Conservation (phyloP, 92 coral and sea anemone species). For the Desmophyllum pertusum region DNA sequence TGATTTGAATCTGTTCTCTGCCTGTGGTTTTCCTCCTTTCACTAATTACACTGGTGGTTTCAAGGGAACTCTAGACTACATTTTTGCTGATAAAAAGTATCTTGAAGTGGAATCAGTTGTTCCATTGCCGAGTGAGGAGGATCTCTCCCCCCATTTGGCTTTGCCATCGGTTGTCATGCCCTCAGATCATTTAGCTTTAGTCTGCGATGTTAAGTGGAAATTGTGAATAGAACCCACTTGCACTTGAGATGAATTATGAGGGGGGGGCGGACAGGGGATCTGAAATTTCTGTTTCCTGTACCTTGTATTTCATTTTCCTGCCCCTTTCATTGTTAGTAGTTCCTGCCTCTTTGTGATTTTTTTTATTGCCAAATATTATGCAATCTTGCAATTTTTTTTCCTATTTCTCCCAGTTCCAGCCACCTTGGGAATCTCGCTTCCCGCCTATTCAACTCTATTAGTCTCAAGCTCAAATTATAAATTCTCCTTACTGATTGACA, state of each 20-base stretch:
- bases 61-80: conserved; percentile 85
- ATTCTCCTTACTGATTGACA: no score
- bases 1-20: conserved; percentile 64
- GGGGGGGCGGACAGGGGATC: no score
- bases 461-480: no score
- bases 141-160: conserved; percentile 73
- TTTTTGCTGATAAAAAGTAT: conserved; percentile 72
- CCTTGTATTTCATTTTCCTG: no score
- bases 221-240: neutral
- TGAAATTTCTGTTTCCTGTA: no score
- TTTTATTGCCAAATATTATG: no score
- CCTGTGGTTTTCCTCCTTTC: conserved; percentile 83
- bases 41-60: conserved; percentile 88
- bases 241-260: neutral
- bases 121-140: conserved; percentile 88
- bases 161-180: conserved; percentile 96
- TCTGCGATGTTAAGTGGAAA: conserved; percentile 93
- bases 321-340: no score
- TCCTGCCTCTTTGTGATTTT: no score
- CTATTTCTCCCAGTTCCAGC: no score
- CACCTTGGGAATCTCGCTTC: no score
- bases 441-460: no score
- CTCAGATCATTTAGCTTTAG: conserved; percentile 93
- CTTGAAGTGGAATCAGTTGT: conserved; percentile 84
- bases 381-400: no score